These are phyloP conservation scores for Myocastor coypus DNA, from an alignment of 2,113 vertebrate genomes.

Conservation along the genomic window DNA sequence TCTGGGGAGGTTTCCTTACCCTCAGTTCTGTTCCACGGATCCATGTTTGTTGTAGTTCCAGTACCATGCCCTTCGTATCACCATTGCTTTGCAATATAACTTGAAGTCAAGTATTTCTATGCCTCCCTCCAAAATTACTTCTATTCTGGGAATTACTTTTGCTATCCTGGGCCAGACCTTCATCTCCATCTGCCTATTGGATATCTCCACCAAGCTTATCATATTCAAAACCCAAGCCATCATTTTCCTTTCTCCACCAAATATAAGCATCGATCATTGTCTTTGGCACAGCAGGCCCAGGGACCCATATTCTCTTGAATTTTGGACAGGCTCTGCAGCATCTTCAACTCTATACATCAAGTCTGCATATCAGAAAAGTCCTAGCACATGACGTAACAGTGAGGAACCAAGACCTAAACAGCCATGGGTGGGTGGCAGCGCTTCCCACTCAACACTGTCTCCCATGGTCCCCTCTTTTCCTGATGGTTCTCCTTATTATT, in stretches of 20 bases:
- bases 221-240: neutral
- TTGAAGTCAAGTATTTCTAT: neutral
- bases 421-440: rapidly evolving
- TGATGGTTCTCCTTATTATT: neutral
- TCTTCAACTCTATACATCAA: neutral
- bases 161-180: neutral
- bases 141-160: neutral
- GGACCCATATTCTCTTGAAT: neutral
- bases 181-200: neutral
- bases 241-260: conserved; percentile 1
- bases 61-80: neutral
- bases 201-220: neutral
- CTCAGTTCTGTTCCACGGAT: neutral
- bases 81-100: neutral
- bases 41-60: neutral
- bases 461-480: neutral
- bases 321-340: neutral
- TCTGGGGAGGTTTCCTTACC: neutral
- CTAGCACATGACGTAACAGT: neutral
- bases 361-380: neutral
- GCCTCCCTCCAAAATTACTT: neutral
- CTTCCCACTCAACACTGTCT: neutral
- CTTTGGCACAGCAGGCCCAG: neutral
- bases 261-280: neutral
- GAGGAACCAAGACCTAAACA: neutral